Conservation (phyloP, 2,113 vertebrate species). For the Gracilinanus agilis region DNA sequence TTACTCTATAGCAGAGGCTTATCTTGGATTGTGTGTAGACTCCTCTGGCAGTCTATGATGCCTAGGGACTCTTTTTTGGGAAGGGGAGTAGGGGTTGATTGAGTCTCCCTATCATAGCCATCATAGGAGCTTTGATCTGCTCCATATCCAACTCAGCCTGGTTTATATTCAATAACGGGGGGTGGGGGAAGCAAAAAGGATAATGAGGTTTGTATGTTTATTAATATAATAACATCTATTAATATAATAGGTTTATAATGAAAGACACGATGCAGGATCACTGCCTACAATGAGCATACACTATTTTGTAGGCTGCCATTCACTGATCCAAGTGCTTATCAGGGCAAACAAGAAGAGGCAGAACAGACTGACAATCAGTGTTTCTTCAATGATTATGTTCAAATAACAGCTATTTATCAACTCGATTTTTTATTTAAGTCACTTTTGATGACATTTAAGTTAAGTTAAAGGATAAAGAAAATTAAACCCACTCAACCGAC, state of each 20-base stretch:
- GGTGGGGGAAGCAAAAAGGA: neutral
- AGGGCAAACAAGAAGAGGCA: neutral
- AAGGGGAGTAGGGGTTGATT: no score
- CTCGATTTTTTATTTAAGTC: slow-evolving; percentile 13
- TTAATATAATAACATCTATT: neutral
- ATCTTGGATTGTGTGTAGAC: neutral
- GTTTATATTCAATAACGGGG: neutral
- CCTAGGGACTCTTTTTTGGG: neutral
- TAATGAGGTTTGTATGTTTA: neutral
- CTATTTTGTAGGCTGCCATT: neutral
- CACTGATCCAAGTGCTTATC: neutral
- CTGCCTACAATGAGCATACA: neutral
- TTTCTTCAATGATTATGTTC: neutral
- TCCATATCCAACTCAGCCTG: neutral
- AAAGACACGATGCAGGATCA: slow-evolving; percentile 10
- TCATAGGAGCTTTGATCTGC: neutral
- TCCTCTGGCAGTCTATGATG: neutral
- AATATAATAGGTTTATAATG: neutral
- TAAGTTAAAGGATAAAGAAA: slow-evolving; percentile 6
- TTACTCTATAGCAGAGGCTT: neutral
- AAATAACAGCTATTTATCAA: slow-evolving; percentile 6
- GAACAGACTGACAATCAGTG: neutral
- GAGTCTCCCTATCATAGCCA: neutral
- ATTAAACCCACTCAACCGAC: neutral
- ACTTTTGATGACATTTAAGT: slow-evolving; percentile 45